These are phyloP conservation scores for Procambarus virginalis DNA, from an alignment of 1,140 invertebrate species.

Conservation along the genomic window DNA sequence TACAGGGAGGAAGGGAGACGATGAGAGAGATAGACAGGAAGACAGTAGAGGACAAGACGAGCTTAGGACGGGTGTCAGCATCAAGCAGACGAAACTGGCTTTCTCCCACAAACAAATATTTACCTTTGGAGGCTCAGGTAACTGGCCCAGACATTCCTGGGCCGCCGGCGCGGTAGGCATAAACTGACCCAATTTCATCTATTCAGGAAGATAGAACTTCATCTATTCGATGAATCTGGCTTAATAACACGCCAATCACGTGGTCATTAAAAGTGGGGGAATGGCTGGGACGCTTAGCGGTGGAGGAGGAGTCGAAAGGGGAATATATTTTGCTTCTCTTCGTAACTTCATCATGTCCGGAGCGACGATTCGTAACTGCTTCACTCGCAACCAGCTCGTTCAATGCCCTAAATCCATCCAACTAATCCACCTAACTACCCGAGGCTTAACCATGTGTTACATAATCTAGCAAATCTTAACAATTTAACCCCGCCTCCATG, in stretches of 20 bases:
- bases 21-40: not conserved
- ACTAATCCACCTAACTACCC: too few relatives aligned
- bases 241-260: constrained; percentile 32
- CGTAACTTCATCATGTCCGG: too few relatives aligned
- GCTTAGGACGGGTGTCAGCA: not conserved
- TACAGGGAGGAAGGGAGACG: not conserved
- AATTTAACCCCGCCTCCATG: too few relatives aligned
- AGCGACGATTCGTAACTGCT: too few relatives aligned
- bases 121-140: not conserved
- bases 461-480: too few relatives aligned
- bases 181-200: constrained; percentile 3
- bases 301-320: constrained; percentile 1
- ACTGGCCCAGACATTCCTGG: not conserved
- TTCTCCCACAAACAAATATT: not conserved
- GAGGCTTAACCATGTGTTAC: too few relatives aligned
- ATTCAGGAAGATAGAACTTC: not conserved
- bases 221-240: not conserved
- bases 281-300: not conserved
- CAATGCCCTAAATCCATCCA: too few relatives aligned
- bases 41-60: not conserved
- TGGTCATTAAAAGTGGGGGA: constrained; percentile 5
- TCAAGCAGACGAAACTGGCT: not conserved
- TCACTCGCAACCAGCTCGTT: too few relatives aligned
- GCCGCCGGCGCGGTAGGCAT: not conserved
- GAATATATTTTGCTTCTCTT: too few relatives aligned